phyloP scores from a whole-genome alignment of 2,797 vertebrate genomes.

The Sebastiscus tertius region DNA sequence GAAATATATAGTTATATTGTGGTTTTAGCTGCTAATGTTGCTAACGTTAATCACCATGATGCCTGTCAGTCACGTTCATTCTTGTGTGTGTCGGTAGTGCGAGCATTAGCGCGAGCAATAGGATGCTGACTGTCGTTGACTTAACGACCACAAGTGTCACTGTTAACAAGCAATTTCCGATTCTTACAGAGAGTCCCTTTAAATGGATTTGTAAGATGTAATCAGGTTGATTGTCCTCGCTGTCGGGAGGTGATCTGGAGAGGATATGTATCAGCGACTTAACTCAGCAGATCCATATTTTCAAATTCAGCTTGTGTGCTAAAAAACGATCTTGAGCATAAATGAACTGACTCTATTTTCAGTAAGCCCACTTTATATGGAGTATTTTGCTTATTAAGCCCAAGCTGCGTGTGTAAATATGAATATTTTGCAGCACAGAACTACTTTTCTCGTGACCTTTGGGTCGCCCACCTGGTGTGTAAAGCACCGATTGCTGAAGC shows the following conservation, averaged over 20 bases:
- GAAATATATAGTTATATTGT: no score
- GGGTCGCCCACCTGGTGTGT: neutral
- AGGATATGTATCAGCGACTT: neutral
- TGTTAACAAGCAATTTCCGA: no score
- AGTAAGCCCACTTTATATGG: neutral
- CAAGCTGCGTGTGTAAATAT: constrained; percentile 6
- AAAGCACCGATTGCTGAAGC: constrained; percentile 5
- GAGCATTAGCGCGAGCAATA: no score
- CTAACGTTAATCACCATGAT: no score
- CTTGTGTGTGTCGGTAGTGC: no score
- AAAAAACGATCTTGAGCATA: neutral
- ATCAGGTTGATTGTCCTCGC: neutral
- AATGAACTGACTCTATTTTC: neutral
- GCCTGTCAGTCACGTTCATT: no score
- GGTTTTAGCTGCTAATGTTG: no score
- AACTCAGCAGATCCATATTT: constrained; percentile 7
- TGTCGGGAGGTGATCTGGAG: neutral
- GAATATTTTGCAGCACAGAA: constrained; percentile 8
- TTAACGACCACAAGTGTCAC: no score
- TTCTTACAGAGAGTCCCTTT: no score
- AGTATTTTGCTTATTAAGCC: neutral
- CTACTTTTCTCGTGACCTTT: neutral
- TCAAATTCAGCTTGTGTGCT: neutral
- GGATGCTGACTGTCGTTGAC: no score
- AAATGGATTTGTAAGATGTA: constrained; percentile 27